Evolutionary conservation across 1,140 invertebrate genomes (phyloP).

Genomic region (Trichonephila inaurata): DNA sequence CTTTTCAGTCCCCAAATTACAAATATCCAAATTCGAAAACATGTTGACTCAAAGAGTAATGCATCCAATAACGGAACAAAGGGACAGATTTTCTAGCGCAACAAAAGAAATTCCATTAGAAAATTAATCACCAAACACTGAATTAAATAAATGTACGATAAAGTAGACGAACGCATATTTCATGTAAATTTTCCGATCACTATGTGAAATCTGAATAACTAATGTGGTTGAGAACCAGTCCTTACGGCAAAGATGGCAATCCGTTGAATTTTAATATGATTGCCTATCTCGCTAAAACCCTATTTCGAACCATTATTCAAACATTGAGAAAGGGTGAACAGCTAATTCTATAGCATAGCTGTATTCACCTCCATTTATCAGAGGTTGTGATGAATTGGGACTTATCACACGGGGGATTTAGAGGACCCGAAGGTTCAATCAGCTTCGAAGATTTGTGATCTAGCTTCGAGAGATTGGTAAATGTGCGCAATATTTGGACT

Average conservation of each 20-base stretch:
- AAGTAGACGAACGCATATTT: not conserved
- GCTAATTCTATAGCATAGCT: slow-evolving; percentile 13
- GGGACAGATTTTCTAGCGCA: no score
- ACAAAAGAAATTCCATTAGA: not conserved
- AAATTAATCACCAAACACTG: slow-evolving; percentile 8
- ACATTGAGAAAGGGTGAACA: slow-evolving; percentile 36
- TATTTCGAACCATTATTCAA: slow-evolving; percentile 62
- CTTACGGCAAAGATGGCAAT: slow-evolving; percentile 44
- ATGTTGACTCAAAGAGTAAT: no score
- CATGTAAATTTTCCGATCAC: slow-evolving; percentile 36
- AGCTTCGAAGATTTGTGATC: slow-evolving; percentile 51
- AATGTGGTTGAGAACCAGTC: not conserved
- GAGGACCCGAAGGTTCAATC: slow-evolving; percentile 52
- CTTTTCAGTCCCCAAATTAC: no score
- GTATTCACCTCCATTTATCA: slow-evolving; percentile 38
- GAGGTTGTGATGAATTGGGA: slow-evolving; percentile 51
- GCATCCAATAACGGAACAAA: no score
- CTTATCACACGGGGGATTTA: slow-evolving; percentile 53
- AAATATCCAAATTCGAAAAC: no score
- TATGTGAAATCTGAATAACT: slow-evolving; percentile 22
- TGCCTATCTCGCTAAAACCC: slow-evolving; percentile 66
- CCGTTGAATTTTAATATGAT: slow-evolving; percentile 69
- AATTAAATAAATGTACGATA: slow-evolving; percentile 10
- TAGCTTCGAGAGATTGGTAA: slow-evolving; percentile 9
- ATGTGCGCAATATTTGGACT: slow-evolving; percentile 22